Evolutionary conservation across 2,888 invertebrate genomes (phyloP).

Genomic region (Melangyna quadrimaculata): DNA sequence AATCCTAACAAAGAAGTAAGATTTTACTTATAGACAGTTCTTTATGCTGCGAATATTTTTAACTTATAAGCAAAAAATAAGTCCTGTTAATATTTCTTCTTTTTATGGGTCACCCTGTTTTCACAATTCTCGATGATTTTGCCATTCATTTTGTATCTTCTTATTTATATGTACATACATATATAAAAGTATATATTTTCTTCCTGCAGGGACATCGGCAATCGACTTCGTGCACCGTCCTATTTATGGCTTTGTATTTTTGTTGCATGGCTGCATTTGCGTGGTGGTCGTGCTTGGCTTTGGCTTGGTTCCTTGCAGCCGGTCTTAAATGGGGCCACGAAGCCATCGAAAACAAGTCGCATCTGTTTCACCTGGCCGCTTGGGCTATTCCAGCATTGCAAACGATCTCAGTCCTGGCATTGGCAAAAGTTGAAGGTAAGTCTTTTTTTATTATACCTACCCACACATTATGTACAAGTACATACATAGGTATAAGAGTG

Average conservation of each 20-base stretch:
- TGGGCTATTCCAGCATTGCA: constrained; percentile 98
- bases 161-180: constrained; percentile 21
- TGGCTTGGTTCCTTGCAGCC: constrained; percentile 98
- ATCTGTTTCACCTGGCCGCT: constrained; percentile 98
- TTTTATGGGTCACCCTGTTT: background rate
- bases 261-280: constrained; percentile 98
- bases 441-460: constrained; percentile 20
- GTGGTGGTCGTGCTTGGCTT: constrained; percentile 98
- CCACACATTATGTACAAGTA: background rate
- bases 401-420: constrained; percentile 96
- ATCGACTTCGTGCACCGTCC: constrained; percentile 89
- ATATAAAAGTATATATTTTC: constrained; percentile 25
- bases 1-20: too few relatives aligned
- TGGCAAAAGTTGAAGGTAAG: constrained; percentile 97
- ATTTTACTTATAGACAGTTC: too few relatives aligned
- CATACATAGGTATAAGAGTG: too few relatives aligned
- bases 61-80: too few relatives aligned
- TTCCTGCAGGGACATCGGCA: constrained; percentile 80
- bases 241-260: constrained; percentile 98
- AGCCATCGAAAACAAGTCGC: constrained; percentile 97
- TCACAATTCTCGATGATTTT: background rate
- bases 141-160: background rate
- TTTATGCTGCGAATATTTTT: too few relatives aligned
- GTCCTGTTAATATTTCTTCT: too few relatives aligned
- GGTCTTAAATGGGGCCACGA: constrained; percentile 99